Evolutionary conservation across 1,140 invertebrate genomes (phyloP).

Genomic region (Ips nitidus): DNA sequence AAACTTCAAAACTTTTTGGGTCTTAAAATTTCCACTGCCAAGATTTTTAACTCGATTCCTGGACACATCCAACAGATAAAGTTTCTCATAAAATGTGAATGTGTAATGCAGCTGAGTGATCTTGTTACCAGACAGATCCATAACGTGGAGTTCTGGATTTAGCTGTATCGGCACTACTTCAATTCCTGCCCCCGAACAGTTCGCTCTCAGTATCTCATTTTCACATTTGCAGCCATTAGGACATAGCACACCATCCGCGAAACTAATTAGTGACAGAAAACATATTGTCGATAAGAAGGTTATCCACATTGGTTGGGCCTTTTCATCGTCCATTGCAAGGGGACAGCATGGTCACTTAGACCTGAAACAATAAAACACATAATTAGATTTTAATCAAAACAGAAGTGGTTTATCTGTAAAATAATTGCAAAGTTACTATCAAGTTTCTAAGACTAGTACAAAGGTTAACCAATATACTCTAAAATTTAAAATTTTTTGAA

Average conservation of each 20-base stretch:
- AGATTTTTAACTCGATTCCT: constrained; percentile 76
- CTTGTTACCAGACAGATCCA: constrained; percentile 74
- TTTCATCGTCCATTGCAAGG: constrained; percentile 51
- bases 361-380: constrained; percentile 44
- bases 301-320: constrained; percentile 49
- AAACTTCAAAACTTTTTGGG: constrained; percentile 66
- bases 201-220: constrained; percentile 70
- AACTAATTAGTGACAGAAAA: constrained; percentile 46
- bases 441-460: too few species aligned
- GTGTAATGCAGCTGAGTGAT: constrained; percentile 72
- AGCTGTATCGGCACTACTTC: constrained; percentile 85
- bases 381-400: background rate
- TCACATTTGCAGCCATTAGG: constrained; percentile 79
- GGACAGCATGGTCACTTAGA: constrained; percentile 49
- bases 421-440: too few species aligned
- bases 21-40: constrained; percentile 77
- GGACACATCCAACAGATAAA: constrained; percentile 77
- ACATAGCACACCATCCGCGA: constrained; percentile 65
- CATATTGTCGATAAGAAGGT: constrained; percentile 45
- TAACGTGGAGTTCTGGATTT: constrained; percentile 77
- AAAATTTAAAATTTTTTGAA: too few species aligned
- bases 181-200: constrained; percentile 73
- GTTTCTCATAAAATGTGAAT: constrained; percentile 75
- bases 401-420: too few species aligned
- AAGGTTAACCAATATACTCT: too few species aligned